Percentiles rank a stretch among this genome's conserved stretches.
Conservation (phyloP, 64 coral and sea anemone genomes). For the Catalaphyllia jardinei region DNA sequence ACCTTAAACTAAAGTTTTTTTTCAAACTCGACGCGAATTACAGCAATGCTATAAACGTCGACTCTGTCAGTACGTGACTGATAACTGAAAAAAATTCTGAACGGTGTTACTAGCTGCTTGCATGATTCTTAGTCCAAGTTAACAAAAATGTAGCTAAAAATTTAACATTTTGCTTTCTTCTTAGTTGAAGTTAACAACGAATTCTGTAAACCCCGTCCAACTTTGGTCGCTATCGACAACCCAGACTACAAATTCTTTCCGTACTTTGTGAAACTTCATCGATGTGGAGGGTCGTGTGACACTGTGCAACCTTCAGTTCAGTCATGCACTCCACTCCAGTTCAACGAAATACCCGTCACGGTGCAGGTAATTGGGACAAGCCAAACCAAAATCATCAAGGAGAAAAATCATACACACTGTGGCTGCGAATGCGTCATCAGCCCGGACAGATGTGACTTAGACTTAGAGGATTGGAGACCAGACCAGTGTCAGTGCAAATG, state of each 20-base stretch:
- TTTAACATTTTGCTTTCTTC: background rate
- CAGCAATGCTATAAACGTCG: background rate
- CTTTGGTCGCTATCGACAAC: slow-evolving; percentile 65
- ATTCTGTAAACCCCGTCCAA: slow-evolving; percentile 56
- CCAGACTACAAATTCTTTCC: slow-evolving; percentile 74
- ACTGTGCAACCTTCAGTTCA: slow-evolving; percentile 23
- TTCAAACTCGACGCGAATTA: too few species aligned
- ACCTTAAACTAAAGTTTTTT: too few species aligned
- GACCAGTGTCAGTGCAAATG: slow-evolving; percentile 68
- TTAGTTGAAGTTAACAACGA: slow-evolving; percentile 6
- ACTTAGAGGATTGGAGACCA: slow-evolving; percentile 42
- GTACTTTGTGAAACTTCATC: slow-evolving; percentile 75
- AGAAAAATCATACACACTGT: slow-evolving; percentile 83
- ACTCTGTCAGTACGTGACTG: background rate
- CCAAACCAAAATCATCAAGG: background rate
- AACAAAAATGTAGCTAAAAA: background rate
- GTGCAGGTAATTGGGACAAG: background rate
- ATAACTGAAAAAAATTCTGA: background rate
- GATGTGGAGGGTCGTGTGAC: slow-evolving; percentile 76
- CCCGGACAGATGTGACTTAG: slow-evolving; percentile 55
- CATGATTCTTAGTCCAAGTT: background rate
- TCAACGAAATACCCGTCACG: slow-evolving; percentile 12
- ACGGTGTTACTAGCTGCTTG: background rate
- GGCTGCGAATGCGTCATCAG: slow-evolving; percentile 67
- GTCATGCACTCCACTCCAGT: slow-evolving; percentile 62